Base-by-base conservation (phyloP, 2,888 invertebrate genomes). In the Tetragonula carbonaria region DNA sequence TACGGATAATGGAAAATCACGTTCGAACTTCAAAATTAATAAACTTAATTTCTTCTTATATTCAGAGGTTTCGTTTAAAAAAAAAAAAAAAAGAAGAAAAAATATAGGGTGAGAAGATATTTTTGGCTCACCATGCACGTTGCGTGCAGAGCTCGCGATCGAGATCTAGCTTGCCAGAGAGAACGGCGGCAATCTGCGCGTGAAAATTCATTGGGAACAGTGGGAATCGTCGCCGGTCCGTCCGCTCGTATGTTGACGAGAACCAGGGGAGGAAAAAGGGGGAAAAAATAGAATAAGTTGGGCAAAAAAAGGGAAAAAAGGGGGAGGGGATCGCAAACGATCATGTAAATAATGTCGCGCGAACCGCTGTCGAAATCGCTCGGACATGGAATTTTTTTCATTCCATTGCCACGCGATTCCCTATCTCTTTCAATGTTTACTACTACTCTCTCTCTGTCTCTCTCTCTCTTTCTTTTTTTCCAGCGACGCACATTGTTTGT, bases 341-440 rank as follows among this genome's bases (percentile, higher is more conserved):
- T 75, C 68, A 67, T 55, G 80, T 80, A 78, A 86, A 84, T 84
- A 84, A 84, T 73, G 74, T 80, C 68, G 74, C 53, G 55, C 50
- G 38, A 74, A 67, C 51, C 62, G 63, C 33, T 33, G 70, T 78
- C 70, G 75, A 78, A 80, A 77, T 77, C 70, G 77, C 45, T 72
- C 59, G 66, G 70, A 59, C 77, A 28, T 74, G 45, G 72, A 78
- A 77, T 71, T 75, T 80, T 74, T 72, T 28, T 33, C 51, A 21
- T 28, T 28, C 57, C 62, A 11, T 73, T 51, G 62, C 16, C 11
- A 4, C 21, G 28, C 70, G 2, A 28, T 28, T 18, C 33, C 0
- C 33, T 28, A 8, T 33, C 28, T 6, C 51, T n/a, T 50, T 45
- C 21, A 28, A n/a, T 16, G 2, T n/a, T 28, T n/a, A 28, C 16